Conservation (phyloP, 37 sponge, comb jelly and placozoan species). For the Halichondria panicea region DNA sequence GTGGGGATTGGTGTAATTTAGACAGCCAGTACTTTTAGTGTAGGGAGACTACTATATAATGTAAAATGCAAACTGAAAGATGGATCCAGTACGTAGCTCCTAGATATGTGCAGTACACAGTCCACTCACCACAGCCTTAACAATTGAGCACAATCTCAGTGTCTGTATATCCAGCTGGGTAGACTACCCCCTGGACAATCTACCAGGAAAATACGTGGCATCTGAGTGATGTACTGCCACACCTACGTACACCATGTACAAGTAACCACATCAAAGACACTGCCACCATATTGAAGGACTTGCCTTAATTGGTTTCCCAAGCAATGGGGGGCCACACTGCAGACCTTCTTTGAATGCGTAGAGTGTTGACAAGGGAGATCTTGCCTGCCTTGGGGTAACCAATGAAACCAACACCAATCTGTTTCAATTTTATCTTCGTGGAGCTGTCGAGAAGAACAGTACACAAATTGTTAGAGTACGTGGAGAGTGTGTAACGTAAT, state of each 20-base stretch:
- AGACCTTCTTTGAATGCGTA: slow-evolving; percentile 92
- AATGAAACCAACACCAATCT: slow-evolving; percentile 99
- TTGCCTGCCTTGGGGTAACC: slow-evolving; percentile 99
- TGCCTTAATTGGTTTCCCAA: slow-evolving; percentile 98
- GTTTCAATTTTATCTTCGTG: slow-evolving; percentile 96
- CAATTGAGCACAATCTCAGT: slow-evolving; percentile 96
- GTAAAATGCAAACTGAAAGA: background rate
- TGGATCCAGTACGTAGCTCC: background rate
- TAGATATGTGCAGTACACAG: too few relatives aligned
- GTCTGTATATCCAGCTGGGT: slow-evolving; percentile 89
- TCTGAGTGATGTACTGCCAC: slow-evolving; percentile 98
- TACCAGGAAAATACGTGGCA: slow-evolving; percentile 90
- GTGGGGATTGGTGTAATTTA: background rate
- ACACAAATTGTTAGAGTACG: background rate
- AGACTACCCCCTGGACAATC: slow-evolving; percentile 99
- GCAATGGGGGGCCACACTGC: slow-evolving; percentile 98
- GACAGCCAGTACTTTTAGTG: background rate
- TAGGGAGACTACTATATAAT: background rate
- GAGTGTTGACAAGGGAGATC: slow-evolving; percentile 97
- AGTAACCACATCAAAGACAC: background rate
- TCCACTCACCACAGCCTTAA: slow-evolving; percentile 88
- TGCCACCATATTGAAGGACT: too few relatives aligned
- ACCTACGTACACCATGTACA: slow-evolving; percentile 61
- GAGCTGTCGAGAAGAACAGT: too few relatives aligned
- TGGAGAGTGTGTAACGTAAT: background rate